Conservation (phyloP, 2,113 vertebrate species). For the Hemicordylus capensis region DNA sequence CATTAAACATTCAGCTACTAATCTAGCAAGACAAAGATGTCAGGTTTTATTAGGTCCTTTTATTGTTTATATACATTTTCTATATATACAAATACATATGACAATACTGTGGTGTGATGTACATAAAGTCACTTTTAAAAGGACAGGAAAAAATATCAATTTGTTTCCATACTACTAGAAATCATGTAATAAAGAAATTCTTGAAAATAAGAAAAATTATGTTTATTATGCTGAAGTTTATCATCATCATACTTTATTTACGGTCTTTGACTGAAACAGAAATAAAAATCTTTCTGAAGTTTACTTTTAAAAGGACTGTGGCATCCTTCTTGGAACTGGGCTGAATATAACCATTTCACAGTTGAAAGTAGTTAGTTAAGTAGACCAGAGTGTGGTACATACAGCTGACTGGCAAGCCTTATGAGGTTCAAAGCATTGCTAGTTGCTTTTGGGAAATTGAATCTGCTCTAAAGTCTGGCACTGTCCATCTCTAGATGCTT, state of each 20-base stretch:
- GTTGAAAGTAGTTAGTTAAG: not conserved
- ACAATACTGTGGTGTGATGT: slow-evolving; percentile 10
- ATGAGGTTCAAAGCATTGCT: not conserved
- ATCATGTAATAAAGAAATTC: not conserved
- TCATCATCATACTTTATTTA: no score
- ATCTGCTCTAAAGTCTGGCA: not conserved
- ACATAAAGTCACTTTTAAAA: slow-evolving; percentile 49
- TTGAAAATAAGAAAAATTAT: not conserved
- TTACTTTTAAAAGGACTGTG: not conserved
- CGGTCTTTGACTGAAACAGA: no score
- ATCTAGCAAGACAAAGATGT: slow-evolving; percentile 53
- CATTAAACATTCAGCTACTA: slow-evolving; percentile 70
- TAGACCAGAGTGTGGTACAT: not conserved
- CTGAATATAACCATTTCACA: no score
- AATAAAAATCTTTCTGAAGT: no score
- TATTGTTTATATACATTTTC: slow-evolving; percentile 19
- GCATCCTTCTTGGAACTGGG: not conserved
- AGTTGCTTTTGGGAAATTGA: not conserved
- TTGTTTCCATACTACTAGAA: not conserved
- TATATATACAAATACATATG: slow-evolving; percentile 36
- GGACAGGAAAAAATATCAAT: not conserved
- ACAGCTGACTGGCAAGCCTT: not conserved
- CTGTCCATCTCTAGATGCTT: not conserved
- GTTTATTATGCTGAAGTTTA: not conserved
- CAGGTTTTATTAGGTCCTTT: slow-evolving; percentile 38